Evolutionary conservation across 2,888 invertebrate species (phyloP), one percentile per base, ranked within the genome.

Genomic region (Latrodectus elegans): DNA sequence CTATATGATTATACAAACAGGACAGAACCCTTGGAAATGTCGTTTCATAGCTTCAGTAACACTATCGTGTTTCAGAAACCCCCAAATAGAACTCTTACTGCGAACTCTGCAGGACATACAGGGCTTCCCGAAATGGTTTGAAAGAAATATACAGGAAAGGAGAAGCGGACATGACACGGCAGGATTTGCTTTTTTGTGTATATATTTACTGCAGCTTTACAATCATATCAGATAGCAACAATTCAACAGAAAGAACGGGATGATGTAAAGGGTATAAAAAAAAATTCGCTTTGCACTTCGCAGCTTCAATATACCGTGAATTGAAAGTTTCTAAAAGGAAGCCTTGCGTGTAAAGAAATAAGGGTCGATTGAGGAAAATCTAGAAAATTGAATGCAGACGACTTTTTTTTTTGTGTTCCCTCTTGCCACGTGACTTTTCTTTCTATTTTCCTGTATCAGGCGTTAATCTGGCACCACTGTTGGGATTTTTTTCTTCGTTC

Each of bases 321-420:
- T 60, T 60, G 60, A 60, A 60, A 60, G 60, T 60, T 60, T 60
- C n/a, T 60, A 60, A 60, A 60, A 60, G 12, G 60, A 60, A 60
- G n/a, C 60, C 60, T 60, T 60, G 60, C 60, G 60, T 60, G 60
- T 60, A 60, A 15, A 60, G 60, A 60, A 60, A 60, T 60, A 60
- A 60, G 60, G n/a, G 60, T 60, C n/a, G 60, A 60, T 15, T 60
- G 60, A n/a, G 60, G 4, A 60, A 60, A 60, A 60, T n/a, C 60
- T n/a, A 60, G 51, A 64, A 65, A 76, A 76, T 76, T 76, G 76
- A 76, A 76, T 49, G 64, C 51, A 51, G 17, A 26, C 65, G 65
- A 76, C 51, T 76, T 74, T 60, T 60, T 64, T n/a, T n/a, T n/a
- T n/a, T n/a, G n/a, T 76, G 76, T 76, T 76, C 76, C 51, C 51